Evolutionary conservation across 2,113 vertebrate species (phyloP).

Genomic region (Centropus unirufus): DNA sequence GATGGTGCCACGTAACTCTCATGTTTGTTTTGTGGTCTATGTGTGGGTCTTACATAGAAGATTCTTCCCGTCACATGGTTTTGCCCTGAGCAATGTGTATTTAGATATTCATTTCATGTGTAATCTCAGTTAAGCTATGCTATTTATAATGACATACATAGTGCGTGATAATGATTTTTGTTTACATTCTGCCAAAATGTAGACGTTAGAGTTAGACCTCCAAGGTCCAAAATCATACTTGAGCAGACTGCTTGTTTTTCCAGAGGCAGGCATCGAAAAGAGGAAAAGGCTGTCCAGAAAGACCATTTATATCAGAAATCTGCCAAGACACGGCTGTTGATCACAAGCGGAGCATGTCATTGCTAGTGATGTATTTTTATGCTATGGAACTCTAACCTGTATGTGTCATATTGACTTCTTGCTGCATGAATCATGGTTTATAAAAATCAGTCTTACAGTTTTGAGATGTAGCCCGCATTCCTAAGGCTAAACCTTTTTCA

Average conservation of each 20-base stretch:
- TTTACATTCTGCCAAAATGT: constrained; percentile 73
- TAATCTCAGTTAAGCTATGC: constrained; percentile 37
- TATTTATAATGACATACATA: constrained; percentile 51
- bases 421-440: constrained; percentile 81
- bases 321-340: constrained; percentile 59
- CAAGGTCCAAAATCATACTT: constrained; percentile 35
- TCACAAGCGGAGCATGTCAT: constrained; percentile 70
- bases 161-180: constrained; percentile 27
- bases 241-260: constrained; percentile 31
- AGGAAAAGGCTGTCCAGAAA: constrained; percentile 1
- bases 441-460: constrained; percentile 73
- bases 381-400: constrained; percentile 76
- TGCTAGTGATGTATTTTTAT: constrained; percentile 69
- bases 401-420: constrained; percentile 77
- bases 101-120: constrained; percentile 40
- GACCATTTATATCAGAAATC: constrained; percentile 33
- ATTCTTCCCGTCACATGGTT: constrained; percentile 4
- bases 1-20: not conserved
- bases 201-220: constrained; percentile 43
- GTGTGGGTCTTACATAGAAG: not conserved
- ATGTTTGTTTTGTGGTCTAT: constrained; percentile 6
- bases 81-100: constrained; percentile 33
- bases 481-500: constrained; percentile 83
- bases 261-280: constrained; percentile 16
- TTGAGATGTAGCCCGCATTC: constrained; percentile 77